Evolutionary conservation across 2,888 invertebrate genomes (phyloP).

Genomic region (Seladonia tumulorum): DNA sequence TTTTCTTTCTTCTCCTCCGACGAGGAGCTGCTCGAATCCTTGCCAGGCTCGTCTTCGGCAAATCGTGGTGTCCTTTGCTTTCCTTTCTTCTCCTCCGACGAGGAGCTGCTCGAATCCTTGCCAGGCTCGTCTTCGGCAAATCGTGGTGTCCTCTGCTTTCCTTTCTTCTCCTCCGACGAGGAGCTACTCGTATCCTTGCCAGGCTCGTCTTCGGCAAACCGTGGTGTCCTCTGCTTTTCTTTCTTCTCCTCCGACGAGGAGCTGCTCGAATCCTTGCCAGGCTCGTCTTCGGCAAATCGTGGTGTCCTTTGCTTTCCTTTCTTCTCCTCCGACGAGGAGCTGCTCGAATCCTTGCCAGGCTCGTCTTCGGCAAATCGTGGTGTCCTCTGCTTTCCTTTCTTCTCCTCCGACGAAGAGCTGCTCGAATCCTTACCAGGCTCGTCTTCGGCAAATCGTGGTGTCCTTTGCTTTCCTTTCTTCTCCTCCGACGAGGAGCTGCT

Average conservation of each 20-base stretch:
- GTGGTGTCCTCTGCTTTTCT: background rate
- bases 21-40: constrained; percentile 23
- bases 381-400: background rate
- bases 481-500: constrained; percentile 39
- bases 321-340: constrained; percentile 27
- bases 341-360: background rate
- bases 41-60: background rate
- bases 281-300: background rate
- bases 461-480: background rate
- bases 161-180: constrained; percentile 28
- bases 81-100: constrained; percentile 22
- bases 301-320: background rate
- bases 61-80: background rate
- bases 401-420: constrained; percentile 29
- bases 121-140: background rate
- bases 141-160: background rate
- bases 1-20: constrained; percentile 18
- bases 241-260: constrained; percentile 37
- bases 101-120: background rate
- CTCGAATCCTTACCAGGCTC: background rate
- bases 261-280: background rate
- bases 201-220: background rate
- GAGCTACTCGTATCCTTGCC: background rate
- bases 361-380: background rate
- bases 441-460: background rate